phyloP scores from a whole-genome alignment of 2,113 vertebrate genomes.

The Myocastor coypus region DNA sequence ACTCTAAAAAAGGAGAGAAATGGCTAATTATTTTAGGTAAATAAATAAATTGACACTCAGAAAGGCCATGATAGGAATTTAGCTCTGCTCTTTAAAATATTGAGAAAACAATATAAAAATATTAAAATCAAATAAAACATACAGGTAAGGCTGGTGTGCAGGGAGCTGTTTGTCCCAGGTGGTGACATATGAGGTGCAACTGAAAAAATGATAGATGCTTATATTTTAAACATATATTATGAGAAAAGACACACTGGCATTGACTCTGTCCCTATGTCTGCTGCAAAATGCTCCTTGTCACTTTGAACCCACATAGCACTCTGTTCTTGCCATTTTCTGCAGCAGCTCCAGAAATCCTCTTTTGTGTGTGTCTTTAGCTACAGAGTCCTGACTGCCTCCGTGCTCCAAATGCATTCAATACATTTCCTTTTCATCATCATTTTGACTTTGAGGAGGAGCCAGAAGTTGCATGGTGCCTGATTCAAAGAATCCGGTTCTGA shows the following conservation, averaged over 20 bases:
- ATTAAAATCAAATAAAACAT: background rate
- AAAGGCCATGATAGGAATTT: background rate
- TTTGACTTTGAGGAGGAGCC: background rate
- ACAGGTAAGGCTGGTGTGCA: background rate
- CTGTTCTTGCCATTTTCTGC: background rate
- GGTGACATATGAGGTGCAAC: fast-evolving
- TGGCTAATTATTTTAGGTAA: background rate
- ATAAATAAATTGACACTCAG: background rate
- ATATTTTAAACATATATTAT: background rate
- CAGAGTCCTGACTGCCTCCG: background rate
- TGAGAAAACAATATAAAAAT: conserved; percentile 27
- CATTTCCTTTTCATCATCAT: background rate
- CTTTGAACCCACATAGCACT: background rate
- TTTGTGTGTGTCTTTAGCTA: background rate
- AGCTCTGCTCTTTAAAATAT: background rate
- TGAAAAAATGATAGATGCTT: background rate
- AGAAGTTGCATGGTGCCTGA: background rate
- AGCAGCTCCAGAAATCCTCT: background rate
- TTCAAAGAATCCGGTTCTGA: background rate
- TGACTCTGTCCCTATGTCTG: background rate
- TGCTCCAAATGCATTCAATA: background rate
- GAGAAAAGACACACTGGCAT: background rate
- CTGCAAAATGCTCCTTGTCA: background rate
- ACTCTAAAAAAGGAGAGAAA: background rate
- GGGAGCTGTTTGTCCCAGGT: background rate